A percentile compares a stretch with the other conserved stretches of the same genome.
phyloP scores from a whole-genome alignment of 1,140 invertebrate species.

The Drosophila sp. region DNA sequence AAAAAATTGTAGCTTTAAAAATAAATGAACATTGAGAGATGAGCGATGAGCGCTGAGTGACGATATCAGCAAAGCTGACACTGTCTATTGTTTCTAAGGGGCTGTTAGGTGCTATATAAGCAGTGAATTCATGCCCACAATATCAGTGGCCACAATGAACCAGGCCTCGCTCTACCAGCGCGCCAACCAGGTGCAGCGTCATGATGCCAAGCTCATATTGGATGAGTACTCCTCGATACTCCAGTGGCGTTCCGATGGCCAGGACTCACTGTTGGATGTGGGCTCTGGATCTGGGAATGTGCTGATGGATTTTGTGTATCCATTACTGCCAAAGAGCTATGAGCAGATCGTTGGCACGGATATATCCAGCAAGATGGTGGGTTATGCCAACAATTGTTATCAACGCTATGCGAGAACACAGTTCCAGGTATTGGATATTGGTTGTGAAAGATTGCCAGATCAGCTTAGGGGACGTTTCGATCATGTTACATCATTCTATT shows the following conservation, averaged over 20 bases:
- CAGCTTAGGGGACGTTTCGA: conserved; percentile 86
- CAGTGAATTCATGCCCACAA: conserved; percentile 17
- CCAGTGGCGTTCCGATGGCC: conserved; percentile 86
- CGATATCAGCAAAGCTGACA: conserved; percentile 41
- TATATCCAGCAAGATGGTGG: conserved; percentile 89
- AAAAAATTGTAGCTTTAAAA: conserved; percentile 59
- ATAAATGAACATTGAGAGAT: conserved; percentile 49
- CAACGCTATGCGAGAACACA: conserved; percentile 76
- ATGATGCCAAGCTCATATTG: conserved; percentile 88
- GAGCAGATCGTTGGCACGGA: conserved; percentile 87
- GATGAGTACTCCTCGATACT: conserved; percentile 87
- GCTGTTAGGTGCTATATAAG: conserved; percentile 58
- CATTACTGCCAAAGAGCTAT: conserved; percentile 86
- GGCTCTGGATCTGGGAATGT: conserved; percentile 92
- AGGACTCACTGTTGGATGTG: conserved; percentile 89
- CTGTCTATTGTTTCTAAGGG: conserved; percentile 16
- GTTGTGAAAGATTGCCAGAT: conserved; percentile 75
- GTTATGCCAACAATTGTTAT: conserved; percentile 87
- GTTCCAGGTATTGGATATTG: conserved; percentile 89
- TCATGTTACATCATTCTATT: conserved; percentile 92
- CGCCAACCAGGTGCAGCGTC: conserved; percentile 88
- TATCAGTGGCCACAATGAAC: conserved; percentile 70
- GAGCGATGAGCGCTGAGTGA: conserved; percentile 7
- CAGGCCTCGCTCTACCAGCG: conserved; percentile 79
- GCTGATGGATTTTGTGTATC: conserved; percentile 88